A percentile compares a stretch with the other conserved stretches of the same genome.
phyloP scores from a whole-genome alignment of 2,888 invertebrate species.

The Philaethria dido region DNA sequence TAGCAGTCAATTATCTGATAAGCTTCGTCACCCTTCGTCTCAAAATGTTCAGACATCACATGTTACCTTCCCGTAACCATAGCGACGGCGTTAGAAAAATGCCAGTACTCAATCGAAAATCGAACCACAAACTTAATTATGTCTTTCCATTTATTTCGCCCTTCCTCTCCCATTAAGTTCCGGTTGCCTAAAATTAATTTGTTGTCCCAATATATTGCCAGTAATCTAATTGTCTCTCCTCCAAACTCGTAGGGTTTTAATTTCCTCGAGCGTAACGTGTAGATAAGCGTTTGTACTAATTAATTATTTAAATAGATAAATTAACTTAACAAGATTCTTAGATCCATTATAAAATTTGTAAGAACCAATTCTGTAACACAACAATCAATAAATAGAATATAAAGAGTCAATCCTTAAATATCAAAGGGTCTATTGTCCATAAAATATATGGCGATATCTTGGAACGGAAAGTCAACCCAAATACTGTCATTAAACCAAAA shows the following conservation, averaged over 20 bases:
- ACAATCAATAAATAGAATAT: no score
- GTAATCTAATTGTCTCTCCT: constrained; percentile 66
- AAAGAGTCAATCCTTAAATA: background rate
- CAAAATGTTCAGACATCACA: constrained; percentile 41
- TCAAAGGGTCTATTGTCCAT: background rate
- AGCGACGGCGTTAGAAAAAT: constrained; percentile 56
- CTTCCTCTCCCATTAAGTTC: constrained; percentile 42
- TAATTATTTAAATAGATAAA: constrained; percentile 25
- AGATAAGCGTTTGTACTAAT: constrained; percentile 37
- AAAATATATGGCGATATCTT: background rate
- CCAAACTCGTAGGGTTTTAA: constrained; percentile 53
- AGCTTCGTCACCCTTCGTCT: constrained; percentile 57
- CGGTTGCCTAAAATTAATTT: constrained; percentile 63
- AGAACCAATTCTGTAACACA: background rate
- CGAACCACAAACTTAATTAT: constrained; percentile 61
- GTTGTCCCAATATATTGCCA: constrained; percentile 57
- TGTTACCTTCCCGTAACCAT: constrained; percentile 55
- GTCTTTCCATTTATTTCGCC: constrained; percentile 51
- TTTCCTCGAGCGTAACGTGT: constrained; percentile 41
- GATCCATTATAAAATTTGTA: background rate
- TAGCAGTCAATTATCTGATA: constrained; percentile 76
- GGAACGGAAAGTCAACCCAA: constrained; percentile 36
- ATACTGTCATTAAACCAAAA: constrained; percentile 37
- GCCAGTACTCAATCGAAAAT: constrained; percentile 51
- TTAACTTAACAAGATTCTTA: no score